Percentiles rank a stretch among this genome's conserved stretches.
These are phyloP conservation scores for Paracanthobrama guichenoti DNA, from an alignment of 2,113 vertebrate species.

Conservation along the genomic window DNA sequence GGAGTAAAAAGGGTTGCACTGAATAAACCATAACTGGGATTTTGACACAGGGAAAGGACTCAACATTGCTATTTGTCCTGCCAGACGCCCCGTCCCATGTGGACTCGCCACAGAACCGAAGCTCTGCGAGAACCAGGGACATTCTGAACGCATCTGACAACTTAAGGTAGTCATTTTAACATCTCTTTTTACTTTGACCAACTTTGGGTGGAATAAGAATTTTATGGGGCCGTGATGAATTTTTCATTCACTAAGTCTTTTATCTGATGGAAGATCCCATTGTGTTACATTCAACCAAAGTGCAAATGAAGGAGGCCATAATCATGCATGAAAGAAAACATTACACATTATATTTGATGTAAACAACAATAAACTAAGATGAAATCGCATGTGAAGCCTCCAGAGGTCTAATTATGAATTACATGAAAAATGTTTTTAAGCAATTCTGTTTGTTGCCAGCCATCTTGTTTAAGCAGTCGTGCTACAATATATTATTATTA, in stretches of 20 bases:
- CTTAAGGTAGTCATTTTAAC: conserved; percentile 40
- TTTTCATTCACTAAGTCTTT: conserved; percentile 63
- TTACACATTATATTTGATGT: conserved; percentile 2
- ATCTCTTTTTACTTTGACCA: conserved; percentile 45
- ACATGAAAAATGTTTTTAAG: background rate
- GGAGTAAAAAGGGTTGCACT: conserved; percentile 71
- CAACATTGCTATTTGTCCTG: background rate
- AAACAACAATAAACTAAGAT: background rate
- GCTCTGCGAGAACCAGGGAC: background rate
- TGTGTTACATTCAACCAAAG: conserved; percentile 22
- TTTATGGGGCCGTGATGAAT: conserved; percentile 65
- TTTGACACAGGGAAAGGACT: conserved; percentile 58
- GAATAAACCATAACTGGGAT: conserved; percentile 72
- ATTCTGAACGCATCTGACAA: conserved; percentile 67
- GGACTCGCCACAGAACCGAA: conserved; percentile 59
- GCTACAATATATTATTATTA: no score
- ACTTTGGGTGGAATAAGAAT: conserved; percentile 64
- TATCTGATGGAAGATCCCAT: conserved; percentile 51
- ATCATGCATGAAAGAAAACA: background rate
- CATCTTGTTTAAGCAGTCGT: background rate
- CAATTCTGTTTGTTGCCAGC: background rate
- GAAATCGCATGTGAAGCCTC: background rate
- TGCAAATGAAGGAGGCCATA: conserved; percentile 26
- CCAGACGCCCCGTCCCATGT: conserved; percentile 65
- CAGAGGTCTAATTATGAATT: background rate